phyloP scores from a whole-genome alignment of 2,113 vertebrate species.

The Phalacrocorax aristotelis region DNA sequence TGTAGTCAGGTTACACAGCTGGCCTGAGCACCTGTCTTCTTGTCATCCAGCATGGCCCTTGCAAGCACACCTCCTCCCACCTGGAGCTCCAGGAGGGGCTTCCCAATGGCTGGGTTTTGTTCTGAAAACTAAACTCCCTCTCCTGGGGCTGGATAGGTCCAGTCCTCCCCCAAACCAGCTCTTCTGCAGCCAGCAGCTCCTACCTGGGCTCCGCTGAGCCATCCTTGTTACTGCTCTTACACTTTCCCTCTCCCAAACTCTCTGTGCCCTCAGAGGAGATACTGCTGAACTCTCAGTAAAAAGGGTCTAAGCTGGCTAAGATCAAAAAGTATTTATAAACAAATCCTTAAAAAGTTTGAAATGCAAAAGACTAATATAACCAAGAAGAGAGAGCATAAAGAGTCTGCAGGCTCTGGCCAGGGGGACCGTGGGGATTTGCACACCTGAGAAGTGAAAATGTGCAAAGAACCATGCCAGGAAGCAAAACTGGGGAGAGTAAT shows the following conservation, averaged over 20 bases:
- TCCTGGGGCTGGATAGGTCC: background rate
- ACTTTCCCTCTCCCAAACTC: background rate
- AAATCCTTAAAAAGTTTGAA: background rate
- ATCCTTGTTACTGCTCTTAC: background rate
- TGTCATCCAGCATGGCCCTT: background rate
- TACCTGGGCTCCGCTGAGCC: background rate
- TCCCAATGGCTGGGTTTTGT: background rate
- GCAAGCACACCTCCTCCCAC: background rate
- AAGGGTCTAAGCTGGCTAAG: background rate
- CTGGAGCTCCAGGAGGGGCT: background rate
- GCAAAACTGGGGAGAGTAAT: background rate
- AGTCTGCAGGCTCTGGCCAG: background rate
- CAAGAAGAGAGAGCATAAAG: background rate
- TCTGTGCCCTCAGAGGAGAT: background rate
- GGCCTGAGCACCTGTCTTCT: background rate
- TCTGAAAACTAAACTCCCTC: background rate
- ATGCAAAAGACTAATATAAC: background rate
- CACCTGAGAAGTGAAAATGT: slow-evolving; percentile 35
- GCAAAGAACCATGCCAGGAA: slow-evolving; percentile 22
- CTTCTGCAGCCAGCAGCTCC: background rate
- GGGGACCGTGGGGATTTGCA: background rate
- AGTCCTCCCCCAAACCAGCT: background rate
- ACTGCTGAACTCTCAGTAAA: background rate
- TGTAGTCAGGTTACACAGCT: background rate
- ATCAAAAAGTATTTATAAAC: background rate